These are phyloP conservation scores for Spea multiplicata DNA, from an alignment of 2,113 vertebrate species.

Conservation along the genomic window DNA sequence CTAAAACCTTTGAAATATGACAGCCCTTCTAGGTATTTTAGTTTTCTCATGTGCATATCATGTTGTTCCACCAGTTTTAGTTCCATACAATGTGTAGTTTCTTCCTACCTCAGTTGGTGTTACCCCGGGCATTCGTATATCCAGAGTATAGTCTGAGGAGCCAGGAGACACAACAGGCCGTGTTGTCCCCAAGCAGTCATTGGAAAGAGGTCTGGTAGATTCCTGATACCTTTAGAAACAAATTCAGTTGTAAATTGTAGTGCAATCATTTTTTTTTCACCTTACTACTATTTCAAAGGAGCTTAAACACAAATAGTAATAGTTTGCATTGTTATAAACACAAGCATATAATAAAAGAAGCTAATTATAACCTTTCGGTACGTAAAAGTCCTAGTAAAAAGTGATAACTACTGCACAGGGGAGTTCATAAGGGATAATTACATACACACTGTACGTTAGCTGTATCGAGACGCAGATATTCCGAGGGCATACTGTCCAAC, in stretches of 20 bases:
- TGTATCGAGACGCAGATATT: not conserved
- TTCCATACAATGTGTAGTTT: not conserved
- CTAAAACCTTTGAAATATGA: too few species aligned
- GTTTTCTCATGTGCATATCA: too few species aligned
- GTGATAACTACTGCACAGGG: too few species aligned
- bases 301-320: too few species aligned
- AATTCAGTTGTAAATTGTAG: not conserved
- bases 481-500: too few species aligned
- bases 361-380: too few species aligned
- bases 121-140: slow-evolving; percentile 89
- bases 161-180: slow-evolving; percentile 67
- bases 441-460: not conserved
- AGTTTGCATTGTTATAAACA: too few species aligned
- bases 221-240: slow-evolving; percentile 75
- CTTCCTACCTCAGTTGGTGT: slow-evolving; percentile 76
- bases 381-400: too few species aligned
- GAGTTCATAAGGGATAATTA: not conserved
- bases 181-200: slow-evolving; percentile 72
- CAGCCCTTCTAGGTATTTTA: too few species aligned
- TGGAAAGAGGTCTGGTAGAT: slow-evolving; percentile 63
- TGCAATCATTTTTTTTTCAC: not conserved
- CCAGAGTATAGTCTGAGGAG: slow-evolving; percentile 80
- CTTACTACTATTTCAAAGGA: too few species aligned
- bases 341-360: too few species aligned
- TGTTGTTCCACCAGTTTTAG: too few species aligned